A percentile compares a stretch with the other conserved stretches of the same genome.
Evolutionary conservation across 2,113 vertebrate genomes (phyloP).

Genomic region (Psephotus haematonotus): DNA sequence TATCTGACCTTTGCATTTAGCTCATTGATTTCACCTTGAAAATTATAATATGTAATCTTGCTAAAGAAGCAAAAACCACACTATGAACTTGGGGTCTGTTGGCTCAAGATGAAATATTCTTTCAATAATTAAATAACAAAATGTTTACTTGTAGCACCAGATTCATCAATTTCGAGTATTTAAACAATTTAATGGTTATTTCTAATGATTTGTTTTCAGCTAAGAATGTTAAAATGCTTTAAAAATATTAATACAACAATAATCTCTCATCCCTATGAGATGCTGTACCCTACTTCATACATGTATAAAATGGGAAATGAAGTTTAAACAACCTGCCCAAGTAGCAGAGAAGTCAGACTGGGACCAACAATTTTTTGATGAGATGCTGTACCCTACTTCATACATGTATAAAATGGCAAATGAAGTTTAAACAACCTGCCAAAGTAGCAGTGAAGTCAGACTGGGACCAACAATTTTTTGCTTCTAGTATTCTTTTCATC

Average conservation of each 20-base stretch:
- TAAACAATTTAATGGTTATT: background rate
- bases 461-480: background rate
- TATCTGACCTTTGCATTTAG: background rate
- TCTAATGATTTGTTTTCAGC: background rate
- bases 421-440: background rate
- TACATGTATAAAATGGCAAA: background rate
- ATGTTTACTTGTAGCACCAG: background rate
- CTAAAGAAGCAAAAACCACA: background rate
- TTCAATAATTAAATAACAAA: background rate
- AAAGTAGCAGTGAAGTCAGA: background rate
- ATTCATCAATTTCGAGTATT: background rate
- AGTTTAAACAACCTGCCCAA: background rate
- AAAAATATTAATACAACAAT: background rate
- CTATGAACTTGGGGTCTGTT: background rate
- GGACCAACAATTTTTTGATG: background rate
- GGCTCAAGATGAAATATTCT: background rate
- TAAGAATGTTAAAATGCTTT: background rate
- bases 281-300: background rate
- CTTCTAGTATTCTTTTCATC: background rate
- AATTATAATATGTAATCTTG: background rate
- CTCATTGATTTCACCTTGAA: background rate
- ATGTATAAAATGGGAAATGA: background rate
- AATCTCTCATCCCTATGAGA: background rate
- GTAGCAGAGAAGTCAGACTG: background rate
- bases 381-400: background rate